Base-by-base conservation (phyloP, 2,888 invertebrate genomes). In the Gasteruption jaculator region DNA sequence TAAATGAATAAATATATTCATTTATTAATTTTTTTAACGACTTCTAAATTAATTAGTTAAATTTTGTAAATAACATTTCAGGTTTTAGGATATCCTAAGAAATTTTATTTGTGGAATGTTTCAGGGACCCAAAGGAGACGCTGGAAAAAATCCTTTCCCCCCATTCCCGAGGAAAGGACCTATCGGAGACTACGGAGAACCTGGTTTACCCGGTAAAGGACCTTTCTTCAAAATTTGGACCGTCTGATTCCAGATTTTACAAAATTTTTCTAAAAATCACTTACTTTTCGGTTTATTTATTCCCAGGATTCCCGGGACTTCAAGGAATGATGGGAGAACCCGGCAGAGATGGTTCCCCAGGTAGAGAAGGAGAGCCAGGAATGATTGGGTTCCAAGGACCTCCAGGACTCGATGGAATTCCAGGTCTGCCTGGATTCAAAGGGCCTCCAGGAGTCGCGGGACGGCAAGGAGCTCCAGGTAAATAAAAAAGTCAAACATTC, bases 351-450 rank as follows among this genome's bases (percentile, higher is more conserved):
- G 90, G 90, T 29, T 67, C 72, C 41, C 63, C 76, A 22, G 89
- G 88, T 18, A 71, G 76, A 40, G 75, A 79, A 61, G 91, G 90
- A 31, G 71, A 75, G 26, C 77, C 76, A 58, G 86, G 87, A 36
- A 71, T 75, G 14, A 64, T 60, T 32, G 85, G 85, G 30, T 60
- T 68, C 11, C 57, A 63, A 16, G 83, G 85, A 41, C 10, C 48
- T 29, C 49, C 48, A 45, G 73, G 73, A 16, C 46, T 51, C 2
- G 54, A 59, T 3, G 74, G 73, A 12, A 42, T 49, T n/a, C 50
- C 53, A 5, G 73, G 73, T 3, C 46, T 48, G 5, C 38, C 48
- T 4, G 71, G 71, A 27, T 53, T 49, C 22, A 43, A 47, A 38
- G 71, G 65, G 49, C 18, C 43, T 10, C 50, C 40, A 14, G 72